Evolutionary conservation across 1,140 invertebrate genomes (phyloP), one percentile per base, ranked within the genome.

Genomic region (Drosophila navojoa): DNA sequence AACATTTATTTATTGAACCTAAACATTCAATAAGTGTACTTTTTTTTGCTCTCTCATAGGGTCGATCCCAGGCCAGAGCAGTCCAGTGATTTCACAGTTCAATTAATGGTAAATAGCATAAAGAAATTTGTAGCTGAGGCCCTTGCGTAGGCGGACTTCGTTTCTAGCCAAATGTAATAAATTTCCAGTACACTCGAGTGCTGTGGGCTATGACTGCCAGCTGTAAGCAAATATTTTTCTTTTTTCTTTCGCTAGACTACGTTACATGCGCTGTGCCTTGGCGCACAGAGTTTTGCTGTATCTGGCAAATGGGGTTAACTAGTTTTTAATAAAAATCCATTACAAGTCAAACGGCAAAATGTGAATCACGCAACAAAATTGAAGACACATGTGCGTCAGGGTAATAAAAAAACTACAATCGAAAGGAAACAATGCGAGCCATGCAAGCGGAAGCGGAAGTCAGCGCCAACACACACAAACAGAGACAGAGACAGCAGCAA

Each of bases 371-470:
- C 47, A 54, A 32, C 49, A 67, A 62, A 53, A 59, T 67, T 52
- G 38, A 52, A 61, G 57, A 54, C 47, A 59, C 72, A 77, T 85
- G 67, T 81, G 81, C 52, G 71, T 60, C 63, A 71, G 54, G 67
- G 45, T 81, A 77, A 82, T 81, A 87, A 53, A 53, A 45, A 60
- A 32, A 52, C 25, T 49, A 70, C 58, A 63, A 69, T 62, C 40
- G 50, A 68, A 64, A 49, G 49, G 45, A 81, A 76, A 70, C 71
- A 82, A 73, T 87, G 82, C 78, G 54, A 66, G 68, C 49, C 82
- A 73, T 72, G 81, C 81, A 82, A 76, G 75, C 81, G 81, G 81
- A 86, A 81, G 78, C 82, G 81, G 81, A 86, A 86, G 81, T 79
- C 64, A 58, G 77, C 76, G 71, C 75, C 75, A 82, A 81, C 81